Percentiles rank a stretch among this genome's conserved stretches.
These are phyloP conservation scores for Nibea coibor DNA, from an alignment of 2,113 vertebrate genomes.

Conservation along the genomic window DNA sequence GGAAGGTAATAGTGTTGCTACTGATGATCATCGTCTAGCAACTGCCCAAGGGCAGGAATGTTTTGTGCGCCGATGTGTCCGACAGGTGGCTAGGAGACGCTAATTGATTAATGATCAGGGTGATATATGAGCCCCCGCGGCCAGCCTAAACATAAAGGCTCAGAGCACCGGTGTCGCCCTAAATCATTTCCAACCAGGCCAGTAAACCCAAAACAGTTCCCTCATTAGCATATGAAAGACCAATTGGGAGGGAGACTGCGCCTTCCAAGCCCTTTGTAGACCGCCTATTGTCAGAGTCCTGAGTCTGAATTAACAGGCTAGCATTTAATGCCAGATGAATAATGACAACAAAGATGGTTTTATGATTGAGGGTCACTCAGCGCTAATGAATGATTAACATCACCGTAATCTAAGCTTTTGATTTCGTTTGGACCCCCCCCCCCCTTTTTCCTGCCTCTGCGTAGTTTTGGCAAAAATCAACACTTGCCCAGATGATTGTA, in stretches of 20 bases:
- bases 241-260: conserved; percentile 49
- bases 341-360: conserved; percentile 79
- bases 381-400: conserved; percentile 74
- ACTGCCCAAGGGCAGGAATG: conserved; percentile 80
- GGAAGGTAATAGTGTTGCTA: conserved; percentile 61
- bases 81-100: conserved; percentile 83
- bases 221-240: conserved; percentile 84
- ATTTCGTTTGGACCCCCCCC: conserved; percentile 24
- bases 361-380: conserved; percentile 75
- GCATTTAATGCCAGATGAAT: conserved; percentile 75
- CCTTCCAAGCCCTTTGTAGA: conserved; percentile 68
- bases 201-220: conserved; percentile 80
- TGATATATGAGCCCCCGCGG: conserved; percentile 81
- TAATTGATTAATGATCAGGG: conserved; percentile 86
- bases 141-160: conserved; percentile 75
- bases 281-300: conserved; percentile 70
- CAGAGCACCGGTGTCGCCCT: conserved; percentile 77
- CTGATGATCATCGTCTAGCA: conserved; percentile 80
- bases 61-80: conserved; percentile 75
- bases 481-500: conserved; percentile 1
- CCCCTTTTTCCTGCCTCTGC: not conserved
- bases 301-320: conserved; percentile 71
- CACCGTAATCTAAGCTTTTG: conserved; percentile 43
- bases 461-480: conserved; percentile 8
- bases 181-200: conserved; percentile 87